Evolutionary conservation across 30 jellyfish, hydroid and myxozoan genomes (phyloP), one percentile per base, ranked within the genome.

Genomic region (Cassiopea xamachana): DNA sequence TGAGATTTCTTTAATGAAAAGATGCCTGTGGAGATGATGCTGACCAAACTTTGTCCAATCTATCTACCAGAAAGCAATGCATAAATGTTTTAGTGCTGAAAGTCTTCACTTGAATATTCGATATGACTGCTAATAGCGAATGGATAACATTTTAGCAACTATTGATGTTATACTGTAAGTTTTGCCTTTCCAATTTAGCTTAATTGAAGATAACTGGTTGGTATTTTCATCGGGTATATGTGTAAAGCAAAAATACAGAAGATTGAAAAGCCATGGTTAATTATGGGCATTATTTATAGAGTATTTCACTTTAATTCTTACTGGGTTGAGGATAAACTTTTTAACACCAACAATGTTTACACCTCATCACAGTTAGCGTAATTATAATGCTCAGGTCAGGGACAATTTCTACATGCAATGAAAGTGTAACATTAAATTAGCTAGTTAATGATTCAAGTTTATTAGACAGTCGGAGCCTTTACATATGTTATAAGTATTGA

Each of bases 401-500:
- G 12, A 1, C 6, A 7, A 71, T 18, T 71, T 71, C 80, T 71
- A 16, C 27, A 43, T 15, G 50, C 80, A 27, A 27, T 1, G 10
- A 19, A 71, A 8, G 27, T 71, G 80, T 55, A 71, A 27, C 80
- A 71, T 71, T 71, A 71, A 43, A 71, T 71, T 71, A 71, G 6
- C 10, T 15, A 1, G 44, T 2, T 55, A 46, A 44, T 78, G 74
- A 18, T 13, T 7, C 45, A 51, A 16, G 75, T 14, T 18, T 17
- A 39, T 76, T 50, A 27, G 73, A 9, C 68, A 69, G 85, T 76
- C 85, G 72, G 73, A 45, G 6, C 44, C 68, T 76, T 76, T 76
- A 39, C 46, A 48, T 39, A 12, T 45, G 68, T 69, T 48, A 1
- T 59, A 76, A 48, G 46, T 76, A 76, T 27, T 14, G 85, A 39